Evolutionary conservation across 2,113 vertebrate genomes (phyloP).

Genomic region (Psittacus erithacus): DNA sequence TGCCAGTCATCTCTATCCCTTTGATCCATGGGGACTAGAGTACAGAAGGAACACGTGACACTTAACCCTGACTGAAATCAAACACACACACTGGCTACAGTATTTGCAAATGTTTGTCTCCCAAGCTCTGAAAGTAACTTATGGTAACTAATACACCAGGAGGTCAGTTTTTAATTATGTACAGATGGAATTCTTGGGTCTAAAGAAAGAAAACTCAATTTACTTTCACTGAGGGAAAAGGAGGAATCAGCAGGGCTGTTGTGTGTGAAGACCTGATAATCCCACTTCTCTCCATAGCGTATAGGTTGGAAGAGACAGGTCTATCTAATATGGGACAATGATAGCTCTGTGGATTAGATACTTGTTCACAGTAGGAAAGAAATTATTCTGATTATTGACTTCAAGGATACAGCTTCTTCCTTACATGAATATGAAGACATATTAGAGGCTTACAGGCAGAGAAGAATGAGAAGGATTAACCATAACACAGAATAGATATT

Average conservation of each 20-base stretch:
- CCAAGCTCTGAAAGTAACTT: neutral
- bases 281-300: neutral
- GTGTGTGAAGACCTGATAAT: neutral
- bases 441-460: neutral
- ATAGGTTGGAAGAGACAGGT: neutral
- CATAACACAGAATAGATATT: neutral
- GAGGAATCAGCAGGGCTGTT: neutral
- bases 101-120: neutral
- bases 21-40: neutral
- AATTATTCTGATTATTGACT: slow-evolving; percentile 16
- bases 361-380: neutral
- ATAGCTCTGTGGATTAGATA: neutral
- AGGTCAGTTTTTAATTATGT: neutral
- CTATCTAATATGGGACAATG: neutral
- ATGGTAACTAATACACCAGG: neutral
- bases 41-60: neutral
- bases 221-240: neutral
- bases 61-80: slow-evolving; percentile 1
- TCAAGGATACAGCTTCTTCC: neutral
- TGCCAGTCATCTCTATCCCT: neutral
- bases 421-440: neutral
- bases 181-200: neutral
- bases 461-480: neutral
- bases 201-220: neutral
- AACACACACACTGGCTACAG: neutral